Evolutionary conservation across 1,140 invertebrate species (phyloP).

Genomic region (Formica selysi): DNA sequence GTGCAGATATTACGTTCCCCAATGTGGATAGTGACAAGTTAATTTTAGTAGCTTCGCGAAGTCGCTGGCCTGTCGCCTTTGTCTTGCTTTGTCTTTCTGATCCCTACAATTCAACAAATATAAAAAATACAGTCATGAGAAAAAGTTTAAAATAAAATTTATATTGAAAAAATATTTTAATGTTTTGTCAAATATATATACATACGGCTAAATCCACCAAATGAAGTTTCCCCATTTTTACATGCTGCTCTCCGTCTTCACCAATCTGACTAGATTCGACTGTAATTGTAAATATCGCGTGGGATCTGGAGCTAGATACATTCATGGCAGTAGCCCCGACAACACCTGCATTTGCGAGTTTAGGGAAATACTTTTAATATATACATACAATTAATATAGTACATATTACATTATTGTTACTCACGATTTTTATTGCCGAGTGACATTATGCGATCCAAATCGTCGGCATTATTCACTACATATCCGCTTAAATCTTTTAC

Average conservation of each 20-base stretch:
- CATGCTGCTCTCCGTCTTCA: conserved; percentile 88
- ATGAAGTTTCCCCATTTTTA: conserved; percentile 93
- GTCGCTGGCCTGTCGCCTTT: conserved; percentile 94
- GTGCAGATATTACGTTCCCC: conserved; percentile 97
- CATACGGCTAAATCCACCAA: conserved; percentile 93
- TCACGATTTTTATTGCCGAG: conserved; percentile 93
- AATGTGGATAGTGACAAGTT: conserved; percentile 97
- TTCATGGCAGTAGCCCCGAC: conserved; percentile 96
- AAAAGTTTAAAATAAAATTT: not conserved
- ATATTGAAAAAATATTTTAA: conserved; percentile 9
- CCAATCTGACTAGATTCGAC: conserved; percentile 92
- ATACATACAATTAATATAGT: not conserved
- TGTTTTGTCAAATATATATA: conserved; percentile 7
- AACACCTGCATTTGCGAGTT: conserved; percentile 84
- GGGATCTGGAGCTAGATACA: conserved; percentile 93
- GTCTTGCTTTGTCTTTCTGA: conserved; percentile 97
- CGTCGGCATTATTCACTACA: conserved; percentile 93
- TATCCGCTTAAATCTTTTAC: conserved; percentile 93
- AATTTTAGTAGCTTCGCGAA: conserved; percentile 98
- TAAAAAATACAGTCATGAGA: not conserved
- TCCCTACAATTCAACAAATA: conserved; percentile 84
- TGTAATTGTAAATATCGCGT: conserved; percentile 96
- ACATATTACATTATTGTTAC: conserved; percentile 48
- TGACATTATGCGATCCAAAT: conserved; percentile 92
- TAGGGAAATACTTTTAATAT: conserved; percentile 8